These are phyloP conservation scores for Eristalis arbustorum DNA, from an alignment of 2,888 invertebrate genomes.

Conservation along the genomic window DNA sequence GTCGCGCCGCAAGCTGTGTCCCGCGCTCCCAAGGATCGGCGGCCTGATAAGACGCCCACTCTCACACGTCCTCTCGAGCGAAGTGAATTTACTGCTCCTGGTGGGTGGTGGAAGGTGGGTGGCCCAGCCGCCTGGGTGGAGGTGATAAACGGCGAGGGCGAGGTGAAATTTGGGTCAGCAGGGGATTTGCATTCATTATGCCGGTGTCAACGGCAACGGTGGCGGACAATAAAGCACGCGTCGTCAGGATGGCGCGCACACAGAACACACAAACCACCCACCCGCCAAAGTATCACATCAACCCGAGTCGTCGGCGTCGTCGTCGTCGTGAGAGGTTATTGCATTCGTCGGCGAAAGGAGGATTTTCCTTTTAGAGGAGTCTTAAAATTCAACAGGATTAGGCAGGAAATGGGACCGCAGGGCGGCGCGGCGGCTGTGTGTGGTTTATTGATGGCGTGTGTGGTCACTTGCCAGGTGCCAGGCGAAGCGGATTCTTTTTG, in stretches of 20 bases:
- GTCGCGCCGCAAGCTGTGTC: conserved; percentile 1
- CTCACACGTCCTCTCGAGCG: conserved; percentile 1
- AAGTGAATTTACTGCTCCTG: conserved; percentile 59
- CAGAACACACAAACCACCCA: too few species aligned
- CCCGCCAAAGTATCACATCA: background rate
- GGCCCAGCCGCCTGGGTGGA: too few species aligned
- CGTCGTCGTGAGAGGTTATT: background rate
- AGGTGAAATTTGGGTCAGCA: conserved; percentile 66
- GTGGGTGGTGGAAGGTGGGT: too few species aligned
- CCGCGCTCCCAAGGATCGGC: conserved; percentile 1
- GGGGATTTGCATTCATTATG: conserved; percentile 64
- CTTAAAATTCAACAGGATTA: conserved; percentile 49
- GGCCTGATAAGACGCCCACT: conserved; percentile 43
- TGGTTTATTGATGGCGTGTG: conserved; percentile 62
- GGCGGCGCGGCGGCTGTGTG: too few species aligned
- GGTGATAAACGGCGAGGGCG: conserved; percentile 59
- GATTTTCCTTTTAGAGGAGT: conserved; percentile 42
- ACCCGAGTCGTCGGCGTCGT: too few species aligned
- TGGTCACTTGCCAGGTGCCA: conserved; percentile 61
- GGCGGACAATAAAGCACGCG: conserved; percentile 62
- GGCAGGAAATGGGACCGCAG: background rate
- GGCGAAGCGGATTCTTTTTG: conserved; percentile 11
- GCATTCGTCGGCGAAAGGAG: background rate
- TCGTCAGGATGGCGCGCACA: background rate
- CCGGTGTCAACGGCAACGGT: background rate